These are phyloP conservation scores for Nycticebus coucang DNA, from an alignment of 2,113 vertebrate species.

Conservation along the genomic window DNA sequence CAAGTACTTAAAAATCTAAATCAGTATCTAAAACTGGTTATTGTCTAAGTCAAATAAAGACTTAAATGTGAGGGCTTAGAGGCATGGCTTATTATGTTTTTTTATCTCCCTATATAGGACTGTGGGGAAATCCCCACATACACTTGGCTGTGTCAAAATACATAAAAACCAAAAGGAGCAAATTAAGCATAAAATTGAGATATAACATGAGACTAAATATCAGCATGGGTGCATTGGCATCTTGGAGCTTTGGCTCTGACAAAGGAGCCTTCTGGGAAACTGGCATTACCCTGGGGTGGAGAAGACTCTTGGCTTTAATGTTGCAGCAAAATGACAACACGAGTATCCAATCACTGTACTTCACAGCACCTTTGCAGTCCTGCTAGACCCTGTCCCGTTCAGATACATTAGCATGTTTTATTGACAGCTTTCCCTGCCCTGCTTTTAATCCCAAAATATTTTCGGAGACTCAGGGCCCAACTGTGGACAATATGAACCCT, in stretches of 20 bases:
- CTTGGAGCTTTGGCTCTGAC: slow-evolving; percentile 52
- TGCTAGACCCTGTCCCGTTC: not conserved
- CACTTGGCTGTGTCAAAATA: slow-evolving; percentile 73
- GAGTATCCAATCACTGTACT: not conserved
- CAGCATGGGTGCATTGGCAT: slow-evolving; percentile 26
- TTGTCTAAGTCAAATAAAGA: slow-evolving; percentile 51
- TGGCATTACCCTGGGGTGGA: slow-evolving; percentile 11
- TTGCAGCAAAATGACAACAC: slow-evolving; percentile 35
- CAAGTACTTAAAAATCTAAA: slow-evolving; percentile 14
- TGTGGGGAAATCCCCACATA: slow-evolving; percentile 69
- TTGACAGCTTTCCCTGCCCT: not conserved
- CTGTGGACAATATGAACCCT: not conserved
- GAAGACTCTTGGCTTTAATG: slow-evolving; percentile 4
- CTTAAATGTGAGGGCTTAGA: slow-evolving; percentile 63
- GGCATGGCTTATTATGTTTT: slow-evolving; percentile 73
- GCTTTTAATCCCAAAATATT: slow-evolving; percentile 30
- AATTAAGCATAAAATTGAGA: slow-evolving; percentile 79
- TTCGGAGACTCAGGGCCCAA: not conserved
- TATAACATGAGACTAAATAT: slow-evolving; percentile 57
- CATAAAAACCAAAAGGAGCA: slow-evolving; percentile 78
- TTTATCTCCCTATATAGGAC: slow-evolving; percentile 76
- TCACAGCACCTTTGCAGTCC: not conserved
- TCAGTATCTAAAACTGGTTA: slow-evolving; percentile 22
- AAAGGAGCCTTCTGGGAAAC: slow-evolving; percentile 60
- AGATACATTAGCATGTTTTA: not conserved